Conservation (phyloP, 2,888 invertebrate species). For the Brenthis daphne region DNA sequence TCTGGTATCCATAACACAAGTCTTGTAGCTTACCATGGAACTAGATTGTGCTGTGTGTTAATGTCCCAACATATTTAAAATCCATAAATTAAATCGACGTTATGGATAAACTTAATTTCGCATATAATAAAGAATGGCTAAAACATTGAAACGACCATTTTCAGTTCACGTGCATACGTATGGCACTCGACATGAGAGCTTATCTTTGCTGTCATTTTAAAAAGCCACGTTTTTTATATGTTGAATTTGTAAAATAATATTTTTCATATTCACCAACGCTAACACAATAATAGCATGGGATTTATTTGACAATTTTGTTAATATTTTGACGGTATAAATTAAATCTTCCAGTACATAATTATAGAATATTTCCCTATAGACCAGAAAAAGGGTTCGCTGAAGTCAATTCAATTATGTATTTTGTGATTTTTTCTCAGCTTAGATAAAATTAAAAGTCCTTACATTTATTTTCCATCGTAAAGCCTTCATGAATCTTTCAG, state of each 20-base stretch:
- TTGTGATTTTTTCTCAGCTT: slow-evolving; percentile 47
- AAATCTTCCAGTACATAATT: slow-evolving; percentile 34
- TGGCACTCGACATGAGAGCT: slow-evolving; percentile 46
- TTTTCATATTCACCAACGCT: slow-evolving; percentile 19
- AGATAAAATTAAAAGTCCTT: slow-evolving; percentile 41
- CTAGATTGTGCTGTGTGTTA: no score
- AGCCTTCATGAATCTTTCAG: slow-evolving; percentile 41
- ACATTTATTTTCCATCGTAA: slow-evolving; percentile 42
- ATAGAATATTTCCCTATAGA: slow-evolving; percentile 45
- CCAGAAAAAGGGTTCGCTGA: slow-evolving; percentile 42
- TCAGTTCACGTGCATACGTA: slow-evolving; percentile 32
- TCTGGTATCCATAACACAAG: no score
- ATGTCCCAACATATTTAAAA: no score
- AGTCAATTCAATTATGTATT: slow-evolving; percentile 60
- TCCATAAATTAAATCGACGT: no score
- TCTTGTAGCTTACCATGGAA: no score
- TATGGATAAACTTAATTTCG: slow-evolving; percentile 1
- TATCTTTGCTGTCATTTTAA: slow-evolving; percentile 47
- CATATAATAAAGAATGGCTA: slow-evolving; percentile 21
- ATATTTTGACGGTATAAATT: slow-evolving; percentile 34
- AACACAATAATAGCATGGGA: slow-evolving; percentile 8
- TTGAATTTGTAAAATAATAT: slow-evolving; percentile 26
- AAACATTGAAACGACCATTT: slow-evolving; percentile 34
- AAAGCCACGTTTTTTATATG: slow-evolving; percentile 38
- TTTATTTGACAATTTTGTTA: slow-evolving; percentile 6